These are phyloP conservation scores for Xylocampa areola DNA, from an alignment of 2,888 invertebrate genomes.

Conservation along the genomic window DNA sequence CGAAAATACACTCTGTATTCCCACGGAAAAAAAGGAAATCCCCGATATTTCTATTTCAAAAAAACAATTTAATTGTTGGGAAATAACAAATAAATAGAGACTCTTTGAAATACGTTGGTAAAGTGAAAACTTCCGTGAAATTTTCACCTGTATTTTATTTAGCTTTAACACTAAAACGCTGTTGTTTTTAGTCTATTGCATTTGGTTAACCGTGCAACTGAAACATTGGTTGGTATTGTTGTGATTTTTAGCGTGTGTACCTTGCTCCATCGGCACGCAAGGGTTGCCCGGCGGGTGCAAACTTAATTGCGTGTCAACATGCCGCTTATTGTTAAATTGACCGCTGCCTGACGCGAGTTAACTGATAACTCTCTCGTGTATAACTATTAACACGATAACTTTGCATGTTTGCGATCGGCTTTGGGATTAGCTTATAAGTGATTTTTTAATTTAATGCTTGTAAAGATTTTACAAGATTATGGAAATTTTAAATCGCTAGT, in stretches of 20 bases:
- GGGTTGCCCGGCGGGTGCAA: slow-evolving; percentile 53
- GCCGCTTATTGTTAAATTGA: slow-evolving; percentile 67
- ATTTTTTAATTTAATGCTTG: slow-evolving; percentile 11
- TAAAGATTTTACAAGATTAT: too few species aligned
- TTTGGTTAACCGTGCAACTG: slow-evolving; percentile 31
- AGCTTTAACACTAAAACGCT: slow-evolving; percentile 18
- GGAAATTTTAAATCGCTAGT: too few species aligned
- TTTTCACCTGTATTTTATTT: too few species aligned
- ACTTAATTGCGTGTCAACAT: slow-evolving; percentile 71
- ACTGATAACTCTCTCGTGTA: slow-evolving; percentile 43
- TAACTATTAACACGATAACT: slow-evolving; percentile 42
- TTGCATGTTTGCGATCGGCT: slow-evolving; percentile 30
- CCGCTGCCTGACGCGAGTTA: slow-evolving; percentile 42
- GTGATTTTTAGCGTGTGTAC: slow-evolving; percentile 54
- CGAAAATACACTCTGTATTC: too few species aligned
- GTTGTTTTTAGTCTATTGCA: slow-evolving; percentile 23
- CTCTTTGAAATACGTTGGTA: too few species aligned
- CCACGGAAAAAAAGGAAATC: too few species aligned
- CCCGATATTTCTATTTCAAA: too few species aligned
- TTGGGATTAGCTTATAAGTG: slow-evolving; percentile 7
- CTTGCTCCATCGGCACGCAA: slow-evolving; percentile 58
- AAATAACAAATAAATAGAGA: too few species aligned
- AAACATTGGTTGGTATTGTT: slow-evolving; percentile 18
- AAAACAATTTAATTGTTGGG: too few species aligned
- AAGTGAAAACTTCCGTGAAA: too few species aligned